phyloP scores from a whole-genome alignment of 2,797 vertebrate genomes.

The Falco berigora region DNA sequence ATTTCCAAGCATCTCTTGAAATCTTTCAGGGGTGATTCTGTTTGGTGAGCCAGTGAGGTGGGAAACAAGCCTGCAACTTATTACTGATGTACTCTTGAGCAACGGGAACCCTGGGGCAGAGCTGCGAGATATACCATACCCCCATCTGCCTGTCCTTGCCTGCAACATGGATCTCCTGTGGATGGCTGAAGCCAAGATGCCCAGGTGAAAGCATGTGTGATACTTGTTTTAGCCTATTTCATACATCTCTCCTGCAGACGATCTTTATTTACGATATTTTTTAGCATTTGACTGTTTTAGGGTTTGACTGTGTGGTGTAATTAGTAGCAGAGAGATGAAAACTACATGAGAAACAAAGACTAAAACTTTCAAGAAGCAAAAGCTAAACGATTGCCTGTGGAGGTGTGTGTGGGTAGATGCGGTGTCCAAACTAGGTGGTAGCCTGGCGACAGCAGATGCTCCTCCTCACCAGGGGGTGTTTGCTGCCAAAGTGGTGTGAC shows the following conservation, averaged over 20 bases:
- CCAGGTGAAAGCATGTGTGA: slow-evolving; percentile 73
- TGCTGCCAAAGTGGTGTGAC: background rate
- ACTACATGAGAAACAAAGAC: background rate
- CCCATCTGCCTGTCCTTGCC: slow-evolving; percentile 90
- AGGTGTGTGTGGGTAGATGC: background rate
- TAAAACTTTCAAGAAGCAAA: background rate
- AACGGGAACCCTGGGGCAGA: slow-evolving; percentile 78
- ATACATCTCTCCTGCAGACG: background rate
- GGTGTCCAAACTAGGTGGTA: accelerated
- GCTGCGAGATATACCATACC: slow-evolving; percentile 74
- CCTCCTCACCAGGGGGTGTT: background rate
- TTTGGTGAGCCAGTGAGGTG: slow-evolving; percentile 95
- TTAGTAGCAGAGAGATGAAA: background rate
- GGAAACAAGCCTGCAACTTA: slow-evolving; percentile 95
- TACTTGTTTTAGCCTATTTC: background rate
- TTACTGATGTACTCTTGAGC: slow-evolving; percentile 87
- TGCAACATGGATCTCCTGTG: slow-evolving; percentile 98
- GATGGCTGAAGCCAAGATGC: slow-evolving; percentile 97
- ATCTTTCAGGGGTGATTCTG: slow-evolving; percentile 84
- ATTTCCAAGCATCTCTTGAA: background rate
- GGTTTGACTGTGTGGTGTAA: background rate
- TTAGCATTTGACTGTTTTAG: background rate
- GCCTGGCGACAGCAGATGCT: background rate
- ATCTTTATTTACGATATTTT: background rate
- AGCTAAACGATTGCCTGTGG: background rate